Conservation (phyloP, 2,113 vertebrate species). For the Thunnus maccoyii region DNA sequence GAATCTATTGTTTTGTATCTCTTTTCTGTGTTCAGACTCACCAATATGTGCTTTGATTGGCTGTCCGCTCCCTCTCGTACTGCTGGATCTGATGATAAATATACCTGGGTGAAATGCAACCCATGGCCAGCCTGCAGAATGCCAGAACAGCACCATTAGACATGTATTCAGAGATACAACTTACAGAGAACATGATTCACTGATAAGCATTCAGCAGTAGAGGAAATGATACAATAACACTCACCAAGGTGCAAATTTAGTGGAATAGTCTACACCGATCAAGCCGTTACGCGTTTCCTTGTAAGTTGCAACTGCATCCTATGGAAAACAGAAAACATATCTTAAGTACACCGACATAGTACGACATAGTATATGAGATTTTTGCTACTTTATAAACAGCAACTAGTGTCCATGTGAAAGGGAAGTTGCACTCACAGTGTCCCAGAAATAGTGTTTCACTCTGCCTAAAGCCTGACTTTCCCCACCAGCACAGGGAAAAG, state of each 20-base stretch:
- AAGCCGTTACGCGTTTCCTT: slow-evolving; percentile 89
- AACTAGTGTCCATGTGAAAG: background rate
- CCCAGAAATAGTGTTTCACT: slow-evolving; percentile 89
- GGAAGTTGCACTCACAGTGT: slow-evolving; percentile 79
- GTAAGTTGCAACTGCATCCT: slow-evolving; percentile 87
- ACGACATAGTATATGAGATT: background rate
- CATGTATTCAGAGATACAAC: background rate
- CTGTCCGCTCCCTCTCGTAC: slow-evolving; percentile 85
- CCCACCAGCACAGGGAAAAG: slow-evolving; percentile 87
- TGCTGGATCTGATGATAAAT: slow-evolving; percentile 87
- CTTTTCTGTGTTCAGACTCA: slow-evolving; percentile 57
- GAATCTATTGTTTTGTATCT: background rate
- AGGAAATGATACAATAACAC: slow-evolving; percentile 18
- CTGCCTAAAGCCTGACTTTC: slow-evolving; percentile 87
- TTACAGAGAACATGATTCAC: background rate
- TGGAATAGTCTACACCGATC: slow-evolving; percentile 87
- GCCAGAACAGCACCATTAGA: slow-evolving; percentile 13
- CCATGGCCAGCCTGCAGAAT: slow-evolving; percentile 85
- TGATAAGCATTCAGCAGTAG: background rate
- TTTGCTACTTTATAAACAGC: background rate
- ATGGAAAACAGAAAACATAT: slow-evolving; percentile 31
- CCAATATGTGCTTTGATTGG: slow-evolving; percentile 90
- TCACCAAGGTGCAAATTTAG: slow-evolving; percentile 89
- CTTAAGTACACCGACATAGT: background rate
- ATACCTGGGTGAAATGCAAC: slow-evolving; percentile 88